A percentile compares a stretch with the other conserved stretches of the same genome.
Conservation (phyloP, 2,113 vertebrate species). For the Prochilodus magdalenae region DNA sequence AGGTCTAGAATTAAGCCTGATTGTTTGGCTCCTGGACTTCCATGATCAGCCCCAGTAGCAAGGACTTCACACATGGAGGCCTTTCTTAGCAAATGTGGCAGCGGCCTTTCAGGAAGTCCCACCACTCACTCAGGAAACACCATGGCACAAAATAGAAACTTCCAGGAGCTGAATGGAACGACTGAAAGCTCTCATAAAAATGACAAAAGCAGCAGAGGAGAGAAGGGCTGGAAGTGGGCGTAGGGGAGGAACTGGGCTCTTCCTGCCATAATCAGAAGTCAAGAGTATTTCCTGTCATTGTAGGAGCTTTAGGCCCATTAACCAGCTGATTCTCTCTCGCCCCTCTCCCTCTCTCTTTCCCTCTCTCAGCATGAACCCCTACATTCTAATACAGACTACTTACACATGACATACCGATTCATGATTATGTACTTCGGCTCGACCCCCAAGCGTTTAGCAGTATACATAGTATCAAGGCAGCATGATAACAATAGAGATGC, state of each 20-base stretch:
- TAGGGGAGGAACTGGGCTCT: slow-evolving; percentile 74
- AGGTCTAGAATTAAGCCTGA: neutral
- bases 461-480: too few species aligned
- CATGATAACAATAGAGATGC: too few species aligned
- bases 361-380: neutral
- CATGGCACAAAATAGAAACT: slow-evolving; percentile 74
- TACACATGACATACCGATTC: too few species aligned
- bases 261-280: slow-evolving; percentile 81
- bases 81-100: neutral
- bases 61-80: neutral
- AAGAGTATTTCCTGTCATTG: slow-evolving; percentile 81
- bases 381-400: slow-evolving; percentile 1
- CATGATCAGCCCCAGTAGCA: neutral
- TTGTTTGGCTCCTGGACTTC: neutral
- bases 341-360: slow-evolving; percentile 29
- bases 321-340: slow-evolving; percentile 55
- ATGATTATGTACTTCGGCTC: neutral
- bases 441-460: neutral
- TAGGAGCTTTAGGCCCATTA: slow-evolving; percentile 71
- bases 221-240: slow-evolving; percentile 80
- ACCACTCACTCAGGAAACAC: slow-evolving; percentile 59
- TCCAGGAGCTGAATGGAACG: slow-evolving; percentile 61
- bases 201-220: slow-evolving; percentile 74
- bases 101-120: slow-evolving; percentile 25
- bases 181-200: slow-evolving; percentile 57